A percentile compares a stretch with the other conserved stretches of the same genome.
Evolutionary conservation across 2,113 vertebrate species (phyloP).

Genomic region (Zingel zingel): DNA sequence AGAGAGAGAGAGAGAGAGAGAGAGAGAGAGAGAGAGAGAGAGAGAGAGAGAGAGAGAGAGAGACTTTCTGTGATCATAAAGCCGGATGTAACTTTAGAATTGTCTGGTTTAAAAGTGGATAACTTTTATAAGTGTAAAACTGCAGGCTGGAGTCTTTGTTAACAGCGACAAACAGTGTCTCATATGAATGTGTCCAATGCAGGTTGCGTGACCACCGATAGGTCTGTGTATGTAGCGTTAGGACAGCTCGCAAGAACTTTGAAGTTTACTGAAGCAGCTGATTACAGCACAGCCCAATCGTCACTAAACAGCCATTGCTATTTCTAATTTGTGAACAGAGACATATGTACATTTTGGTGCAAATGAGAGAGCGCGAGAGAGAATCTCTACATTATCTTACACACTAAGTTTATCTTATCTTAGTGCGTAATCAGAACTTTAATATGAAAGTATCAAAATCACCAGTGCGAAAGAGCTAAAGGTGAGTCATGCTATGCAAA

Average conservation of each 20-base stretch:
- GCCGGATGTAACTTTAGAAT: too few species aligned
- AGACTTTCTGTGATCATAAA: neutral
- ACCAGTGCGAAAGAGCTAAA: neutral
- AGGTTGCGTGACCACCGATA: too few species aligned
- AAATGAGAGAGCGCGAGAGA: too few species aligned
- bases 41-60: neutral
- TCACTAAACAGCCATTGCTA: neutral
- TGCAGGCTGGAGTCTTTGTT: neutral
- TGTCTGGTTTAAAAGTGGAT: neutral
- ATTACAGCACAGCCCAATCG: neutral
- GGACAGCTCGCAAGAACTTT: too few species aligned
- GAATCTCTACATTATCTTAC: too few species aligned
- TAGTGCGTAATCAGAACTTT: neutral
- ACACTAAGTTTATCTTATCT: too few species aligned
- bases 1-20: too few species aligned
- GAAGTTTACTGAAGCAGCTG: too few species aligned
- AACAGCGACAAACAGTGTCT: neutral
- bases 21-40: too few species aligned
- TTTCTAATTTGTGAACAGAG: neutral
- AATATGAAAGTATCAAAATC: constrained; percentile 3
- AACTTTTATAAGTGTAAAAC: too few species aligned
- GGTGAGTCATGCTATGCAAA: too few species aligned
- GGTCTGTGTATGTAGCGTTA: too few species aligned
- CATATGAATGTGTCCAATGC: neutral
- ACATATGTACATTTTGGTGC: neutral